phyloP scores from a whole-genome alignment of 1,140 invertebrate species.

The Bombus picipes region DNA sequence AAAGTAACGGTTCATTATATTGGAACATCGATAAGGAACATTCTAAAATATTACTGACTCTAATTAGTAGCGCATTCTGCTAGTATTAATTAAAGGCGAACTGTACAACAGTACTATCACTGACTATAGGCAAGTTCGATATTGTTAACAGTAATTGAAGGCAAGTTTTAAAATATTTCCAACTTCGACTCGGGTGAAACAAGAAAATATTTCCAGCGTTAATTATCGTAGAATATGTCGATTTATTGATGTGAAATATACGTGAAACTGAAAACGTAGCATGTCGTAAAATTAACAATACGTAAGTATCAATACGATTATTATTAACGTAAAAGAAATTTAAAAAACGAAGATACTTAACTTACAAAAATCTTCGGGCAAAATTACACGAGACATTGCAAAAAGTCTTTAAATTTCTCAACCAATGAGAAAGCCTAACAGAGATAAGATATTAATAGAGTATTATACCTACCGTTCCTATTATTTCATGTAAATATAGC shows the following conservation, averaged over 20 bases:
- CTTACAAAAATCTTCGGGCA: no score
- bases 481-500: no score
- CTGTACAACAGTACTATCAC: neutral
- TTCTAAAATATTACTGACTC: neutral
- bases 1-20: neutral
- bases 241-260: neutral
- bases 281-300: no score
- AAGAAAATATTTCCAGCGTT: neutral
- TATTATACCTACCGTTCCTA: no score
- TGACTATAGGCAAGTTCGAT: neutral
- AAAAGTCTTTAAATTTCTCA: no score
- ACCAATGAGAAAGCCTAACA: no score
- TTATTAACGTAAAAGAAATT: no score
- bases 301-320: no score
- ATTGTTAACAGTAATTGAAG: neutral
- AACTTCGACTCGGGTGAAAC: fast-evolving
- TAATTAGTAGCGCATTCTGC: neutral
- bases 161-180: neutral
- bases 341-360: no score
- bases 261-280: no score
- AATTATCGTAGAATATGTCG: neutral
- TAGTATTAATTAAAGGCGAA: neutral
- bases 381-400: no score
- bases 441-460: no score
- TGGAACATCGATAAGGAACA: neutral